These are phyloP conservation scores for Fistularia commersonii DNA, from an alignment of 2,797 vertebrate species.

Conservation along the genomic window DNA sequence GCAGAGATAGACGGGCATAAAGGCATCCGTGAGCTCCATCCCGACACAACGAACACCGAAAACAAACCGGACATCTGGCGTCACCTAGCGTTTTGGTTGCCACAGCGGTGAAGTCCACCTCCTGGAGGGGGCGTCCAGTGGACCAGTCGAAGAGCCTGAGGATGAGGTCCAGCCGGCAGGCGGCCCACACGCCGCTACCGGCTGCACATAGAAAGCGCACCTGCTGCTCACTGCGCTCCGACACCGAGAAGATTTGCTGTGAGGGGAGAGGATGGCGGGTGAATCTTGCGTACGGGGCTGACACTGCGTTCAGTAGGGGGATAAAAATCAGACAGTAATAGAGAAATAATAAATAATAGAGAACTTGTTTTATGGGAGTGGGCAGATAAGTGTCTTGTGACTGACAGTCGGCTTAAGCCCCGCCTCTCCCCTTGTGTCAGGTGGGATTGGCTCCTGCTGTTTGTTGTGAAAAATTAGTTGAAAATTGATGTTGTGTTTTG, in stretches of 20 bases:
- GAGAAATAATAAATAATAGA: no score
- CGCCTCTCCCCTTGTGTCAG: no score
- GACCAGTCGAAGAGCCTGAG: constrained; percentile 79
- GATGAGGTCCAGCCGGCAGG: constrained; percentile 74
- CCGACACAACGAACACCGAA: no score
- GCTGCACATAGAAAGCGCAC: constrained; percentile 77
- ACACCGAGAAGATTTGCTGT: constrained; percentile 75
- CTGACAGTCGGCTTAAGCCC: no score
- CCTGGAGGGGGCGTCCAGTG: constrained; percentile 73
- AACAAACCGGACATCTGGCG: background rate
- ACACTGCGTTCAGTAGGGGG: no score
- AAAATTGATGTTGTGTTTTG: no score
- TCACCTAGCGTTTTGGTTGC: constrained; percentile 74
- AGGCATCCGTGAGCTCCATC: background rate
- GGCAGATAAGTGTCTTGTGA: no score
- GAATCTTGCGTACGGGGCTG: background rate
- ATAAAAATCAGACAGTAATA: no score
- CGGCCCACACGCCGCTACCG: constrained; percentile 77
- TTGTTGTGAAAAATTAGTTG: no score
- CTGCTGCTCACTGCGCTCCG: constrained; percentile 78
- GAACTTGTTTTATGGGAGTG: no score
- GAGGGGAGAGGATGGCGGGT: background rate
- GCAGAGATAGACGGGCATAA: constrained; percentile 6
- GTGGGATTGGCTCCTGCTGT: no score
- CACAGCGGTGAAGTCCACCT: constrained; percentile 72